Conservation (phyloP, 37 sponge, comb jelly and placozoan species). For the Petrosia ficiformis region DNA sequence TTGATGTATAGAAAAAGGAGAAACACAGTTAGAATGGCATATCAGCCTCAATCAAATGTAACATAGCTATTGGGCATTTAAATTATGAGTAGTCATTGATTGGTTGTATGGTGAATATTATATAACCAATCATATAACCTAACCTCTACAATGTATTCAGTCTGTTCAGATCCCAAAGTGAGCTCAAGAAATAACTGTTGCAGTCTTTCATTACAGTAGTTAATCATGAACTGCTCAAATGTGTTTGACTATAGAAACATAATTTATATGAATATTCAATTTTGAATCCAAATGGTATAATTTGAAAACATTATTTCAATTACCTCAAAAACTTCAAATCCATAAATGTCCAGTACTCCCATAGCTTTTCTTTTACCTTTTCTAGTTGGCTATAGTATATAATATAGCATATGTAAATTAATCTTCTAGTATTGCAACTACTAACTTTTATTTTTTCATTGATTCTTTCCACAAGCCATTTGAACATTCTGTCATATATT, state of each 20-base stretch:
- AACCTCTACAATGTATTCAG: constrained; percentile 83
- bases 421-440: not conserved
- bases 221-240: constrained; percentile 92
- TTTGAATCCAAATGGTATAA: not conserved
- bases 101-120: no score
- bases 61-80: no score
- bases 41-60: no score
- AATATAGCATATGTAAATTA: not conserved
- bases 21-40: not conserved
- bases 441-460: constrained; percentile 76
- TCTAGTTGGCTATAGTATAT: constrained; percentile 29
- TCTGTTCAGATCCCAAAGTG: constrained; percentile 77
- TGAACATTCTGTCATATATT: constrained; percentile 73
- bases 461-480: constrained; percentile 73
- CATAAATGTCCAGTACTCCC: constrained; percentile 92
- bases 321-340: constrained; percentile 85
- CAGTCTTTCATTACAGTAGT: constrained; percentile 93
- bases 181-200: constrained; percentile 90
- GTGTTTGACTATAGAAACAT: constrained; percentile 42
- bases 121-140: no score
- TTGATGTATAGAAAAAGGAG: not conserved
- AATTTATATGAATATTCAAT: no score
- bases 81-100: no score
- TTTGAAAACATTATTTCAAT: not conserved
- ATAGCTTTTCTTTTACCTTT: constrained; percentile 51